Evolutionary conservation across 23 tunicate genomes (phyloP).

Genomic region (Styela clava): DNA sequence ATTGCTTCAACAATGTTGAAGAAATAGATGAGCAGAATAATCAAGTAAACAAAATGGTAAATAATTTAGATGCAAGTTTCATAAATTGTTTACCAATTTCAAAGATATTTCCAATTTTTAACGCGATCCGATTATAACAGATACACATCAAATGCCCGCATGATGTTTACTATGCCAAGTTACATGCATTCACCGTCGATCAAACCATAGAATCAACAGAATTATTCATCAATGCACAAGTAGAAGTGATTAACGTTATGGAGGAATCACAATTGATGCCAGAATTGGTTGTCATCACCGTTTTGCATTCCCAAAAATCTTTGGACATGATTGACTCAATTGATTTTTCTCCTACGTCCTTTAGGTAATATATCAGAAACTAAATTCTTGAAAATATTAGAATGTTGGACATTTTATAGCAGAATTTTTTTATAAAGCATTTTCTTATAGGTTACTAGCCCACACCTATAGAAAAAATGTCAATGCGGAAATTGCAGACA

Average conservation of each 20-base stretch:
- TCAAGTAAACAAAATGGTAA: conserved; percentile 2
- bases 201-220: not conserved
- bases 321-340: not conserved
- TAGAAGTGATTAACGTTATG: not conserved
- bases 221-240: not conserved
- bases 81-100: no score
- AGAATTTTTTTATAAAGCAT: no score
- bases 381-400: no score
- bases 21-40: conserved; percentile 6
- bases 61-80: not conserved
- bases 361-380: no score
- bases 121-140: no score
- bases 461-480: no score
- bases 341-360: not conserved
- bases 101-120: no score
- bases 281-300: not conserved
- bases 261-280: not conserved
- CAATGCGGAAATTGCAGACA: no score
- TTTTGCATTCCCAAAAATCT: not conserved
- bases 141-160: conserved; percentile 1
- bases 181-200: not conserved
- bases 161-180: not conserved
- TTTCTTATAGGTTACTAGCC: no score
- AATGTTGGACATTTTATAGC: no score
- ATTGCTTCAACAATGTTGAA: not conserved